Conservation (phyloP, 2,888 invertebrate genomes). For the Tetranychus truncatus region DNA sequence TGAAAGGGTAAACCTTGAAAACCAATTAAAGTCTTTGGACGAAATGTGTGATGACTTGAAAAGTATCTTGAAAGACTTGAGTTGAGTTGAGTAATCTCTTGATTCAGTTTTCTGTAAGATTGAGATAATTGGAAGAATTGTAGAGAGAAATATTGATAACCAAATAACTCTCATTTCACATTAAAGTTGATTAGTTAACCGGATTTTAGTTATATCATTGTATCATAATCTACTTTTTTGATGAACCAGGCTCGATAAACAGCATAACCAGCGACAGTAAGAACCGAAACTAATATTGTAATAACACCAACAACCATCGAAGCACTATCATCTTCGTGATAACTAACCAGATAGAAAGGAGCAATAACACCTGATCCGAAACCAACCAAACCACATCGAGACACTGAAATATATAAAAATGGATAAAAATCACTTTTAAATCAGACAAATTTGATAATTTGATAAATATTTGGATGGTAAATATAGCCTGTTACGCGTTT, state of each 20-base stretch:
- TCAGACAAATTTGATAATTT: not conserved
- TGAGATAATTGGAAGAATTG: not conserved
- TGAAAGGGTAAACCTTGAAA: not conserved
- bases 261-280: constrained; percentile 64
- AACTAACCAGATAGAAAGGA: constrained; percentile 28
- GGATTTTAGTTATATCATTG: constrained; percentile 43
- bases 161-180: not conserved
- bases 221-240: constrained; percentile 75
- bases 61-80: not conserved
- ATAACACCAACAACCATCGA: constrained; percentile 57
- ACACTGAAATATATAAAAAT: constrained; percentile 15
- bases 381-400: constrained; percentile 25
- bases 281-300: constrained; percentile 57
- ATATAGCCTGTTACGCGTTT: not conserved
- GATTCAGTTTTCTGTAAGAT: not conserved
- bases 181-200: not conserved
- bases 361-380: constrained; percentile 32
- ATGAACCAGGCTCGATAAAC: constrained; percentile 67
- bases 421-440: not conserved
- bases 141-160: not conserved
- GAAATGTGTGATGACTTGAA: not conserved
- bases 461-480: not conserved
- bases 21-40: not conserved
- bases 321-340: constrained; percentile 9
- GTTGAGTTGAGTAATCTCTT: not conserved